Percentiles rank a stretch among this genome's conserved stretches.
phyloP scores from a whole-genome alignment of 1,140 invertebrate genomes.

The Triops longicaudatus region DNA sequence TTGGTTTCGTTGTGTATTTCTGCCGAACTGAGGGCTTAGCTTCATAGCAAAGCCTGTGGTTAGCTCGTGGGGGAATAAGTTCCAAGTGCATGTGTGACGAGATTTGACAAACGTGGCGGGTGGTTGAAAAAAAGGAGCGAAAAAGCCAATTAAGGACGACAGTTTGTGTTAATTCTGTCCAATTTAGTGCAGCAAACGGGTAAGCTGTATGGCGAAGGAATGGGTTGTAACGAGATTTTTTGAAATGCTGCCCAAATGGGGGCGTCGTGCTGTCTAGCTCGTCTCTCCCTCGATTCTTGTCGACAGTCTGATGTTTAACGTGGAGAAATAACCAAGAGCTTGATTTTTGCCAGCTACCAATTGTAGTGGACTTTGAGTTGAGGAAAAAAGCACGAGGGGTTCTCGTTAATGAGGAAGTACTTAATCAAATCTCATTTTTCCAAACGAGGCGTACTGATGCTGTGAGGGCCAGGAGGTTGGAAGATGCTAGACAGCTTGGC shows the following conservation, averaged over 20 bases:
- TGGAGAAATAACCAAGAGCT: not conserved
- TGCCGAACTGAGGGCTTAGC: no score
- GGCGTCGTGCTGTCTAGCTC: conserved; percentile 5
- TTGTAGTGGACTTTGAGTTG: not conserved
- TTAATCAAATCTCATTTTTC: not conserved
- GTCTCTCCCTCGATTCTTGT: not conserved
- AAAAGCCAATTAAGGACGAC: not conserved
- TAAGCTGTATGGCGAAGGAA: not conserved
- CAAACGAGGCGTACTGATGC: not conserved
- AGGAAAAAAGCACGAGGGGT: not conserved
- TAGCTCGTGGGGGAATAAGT: no score
- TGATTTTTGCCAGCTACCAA: conserved; percentile 1
- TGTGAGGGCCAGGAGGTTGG: not conserved
- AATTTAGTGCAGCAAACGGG: not conserved
- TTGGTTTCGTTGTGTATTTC: no score
- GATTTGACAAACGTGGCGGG: not conserved
- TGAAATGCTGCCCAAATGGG: conserved; percentile 6
- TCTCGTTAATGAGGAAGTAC: not conserved
- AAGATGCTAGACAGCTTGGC: conserved; percentile 14
- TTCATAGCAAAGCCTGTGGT: no score
- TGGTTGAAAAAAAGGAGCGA: not conserved
- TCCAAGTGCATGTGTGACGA: no score
- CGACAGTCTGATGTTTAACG: not conserved
- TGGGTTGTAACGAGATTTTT: not conserved
- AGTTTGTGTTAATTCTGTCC: not conserved